Base-by-base conservation (phyloP, 2,797 vertebrate genomes). In the Anguilla pacifica region DNA sequence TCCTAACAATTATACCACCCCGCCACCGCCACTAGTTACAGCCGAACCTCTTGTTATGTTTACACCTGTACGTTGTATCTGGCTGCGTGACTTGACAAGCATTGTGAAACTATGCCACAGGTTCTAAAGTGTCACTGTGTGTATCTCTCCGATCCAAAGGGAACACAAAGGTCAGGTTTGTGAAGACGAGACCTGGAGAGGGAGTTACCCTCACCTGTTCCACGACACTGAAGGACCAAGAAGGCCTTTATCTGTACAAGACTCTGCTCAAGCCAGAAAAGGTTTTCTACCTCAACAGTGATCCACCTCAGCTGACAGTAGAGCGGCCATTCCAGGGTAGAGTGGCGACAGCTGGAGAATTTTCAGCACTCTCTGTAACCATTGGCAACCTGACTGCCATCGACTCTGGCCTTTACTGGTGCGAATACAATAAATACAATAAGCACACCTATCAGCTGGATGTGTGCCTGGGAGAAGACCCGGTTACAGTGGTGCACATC, bases 351-450 rank as follows among this genome's bases (percentile, higher is more conserved):
- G 10, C 55, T 19, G 81, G 61, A 43, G 11, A 72, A 2, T 2
- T 83, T 15, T 0, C 1, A 9, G 25, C 39, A 3, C 3, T 84
- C 81, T 51, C 22, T n/a, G 7, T 87, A 39, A 87, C 86, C n/a
- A 82, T 87, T 61, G n/a, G 7, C 43, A 81, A 81, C 15, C 13
- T 70, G 61, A 87, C 79, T 0, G 86, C 72, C 28, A 46, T 39
- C 6, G 43, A 87, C 61, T 39, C 86, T 70, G 86, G 81, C 19
- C 22, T 83, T 43, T 87, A 87, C 61, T 83, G 46, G 25, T 87
- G 86, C 6, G 15, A 57, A 4, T 87, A 53, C 81, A 70, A 22
- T 6, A 51, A 13, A 9, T n/a, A 49, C 28, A 6, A 39, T 28
- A 51, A 0, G 25, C 0, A 2, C 0, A 9, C 22, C 61, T 0